Percentiles rank a stretch among this genome's conserved stretches.
Conservation (phyloP, 2,888 invertebrate genomes). For the Agriotes lineatus region DNA sequence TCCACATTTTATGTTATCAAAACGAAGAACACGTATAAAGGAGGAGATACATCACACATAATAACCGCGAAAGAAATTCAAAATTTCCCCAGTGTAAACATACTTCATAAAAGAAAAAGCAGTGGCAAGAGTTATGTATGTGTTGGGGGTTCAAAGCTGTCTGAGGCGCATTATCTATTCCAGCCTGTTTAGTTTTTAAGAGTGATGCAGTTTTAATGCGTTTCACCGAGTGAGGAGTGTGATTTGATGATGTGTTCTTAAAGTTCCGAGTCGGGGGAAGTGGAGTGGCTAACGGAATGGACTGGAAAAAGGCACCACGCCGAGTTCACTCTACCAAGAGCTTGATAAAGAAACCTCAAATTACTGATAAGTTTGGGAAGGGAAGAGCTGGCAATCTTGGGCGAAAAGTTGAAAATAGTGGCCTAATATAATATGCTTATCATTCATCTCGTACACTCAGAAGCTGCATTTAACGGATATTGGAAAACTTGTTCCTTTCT, state of each 20-base stretch:
- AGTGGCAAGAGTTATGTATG: conserved; percentile 58
- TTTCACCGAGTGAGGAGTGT: conserved; percentile 53
- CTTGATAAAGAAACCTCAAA: conserved; percentile 46
- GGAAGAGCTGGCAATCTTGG: conserved; percentile 25
- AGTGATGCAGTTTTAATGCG: conserved; percentile 63
- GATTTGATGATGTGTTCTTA: conserved; percentile 51
- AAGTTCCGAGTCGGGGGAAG: conserved; percentile 50
- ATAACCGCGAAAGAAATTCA: conserved; percentile 49
- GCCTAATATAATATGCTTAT: not conserved
- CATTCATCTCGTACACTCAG: too few species aligned
- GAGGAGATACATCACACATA: conserved; percentile 42
- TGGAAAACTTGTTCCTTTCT: too few species aligned
- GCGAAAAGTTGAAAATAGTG: conserved; percentile 27
- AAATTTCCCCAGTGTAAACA: conserved; percentile 54
- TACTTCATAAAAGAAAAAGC: conserved; percentile 50
- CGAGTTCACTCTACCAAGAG: conserved; percentile 48
- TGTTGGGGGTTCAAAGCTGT: conserved; percentile 58
- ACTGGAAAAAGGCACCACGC: conserved; percentile 52
- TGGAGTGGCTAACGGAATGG: conserved; percentile 56
- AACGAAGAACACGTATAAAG: conserved; percentile 44
- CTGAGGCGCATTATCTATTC: conserved; percentile 61
- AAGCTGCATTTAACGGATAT: too few species aligned
- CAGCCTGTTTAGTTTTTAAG: conserved; percentile 63
- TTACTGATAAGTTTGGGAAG: conserved; percentile 46
- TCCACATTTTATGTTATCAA: conserved; percentile 40